Evolutionary conservation across 1,140 invertebrate species (phyloP).

Genomic region (Octopus sinensis): DNA sequence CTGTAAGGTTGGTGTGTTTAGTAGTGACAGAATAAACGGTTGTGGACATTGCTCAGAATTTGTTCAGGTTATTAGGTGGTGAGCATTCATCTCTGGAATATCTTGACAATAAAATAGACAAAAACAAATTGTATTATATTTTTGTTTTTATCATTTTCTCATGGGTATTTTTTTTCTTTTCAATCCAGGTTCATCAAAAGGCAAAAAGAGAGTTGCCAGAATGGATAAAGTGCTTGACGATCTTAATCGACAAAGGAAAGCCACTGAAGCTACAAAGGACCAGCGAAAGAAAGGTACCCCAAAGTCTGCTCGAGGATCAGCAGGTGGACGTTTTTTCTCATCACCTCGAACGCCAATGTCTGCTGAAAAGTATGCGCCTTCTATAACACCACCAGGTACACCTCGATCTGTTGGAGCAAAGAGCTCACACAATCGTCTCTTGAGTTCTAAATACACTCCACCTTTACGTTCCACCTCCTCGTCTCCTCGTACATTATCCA

Average conservation of each 20-base stretch:
- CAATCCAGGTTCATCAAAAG: background rate
- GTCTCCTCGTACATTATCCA: background rate
- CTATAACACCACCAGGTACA: background rate
- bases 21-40: no score
- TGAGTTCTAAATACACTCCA: background rate
- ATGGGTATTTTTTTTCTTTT: background rate
- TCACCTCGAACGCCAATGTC: slow-evolving; percentile 9
- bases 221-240: slow-evolving; percentile 11
- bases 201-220: background rate
- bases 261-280: background rate
- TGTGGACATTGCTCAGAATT: no score
- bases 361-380: slow-evolving; percentile 10
- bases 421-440: background rate
- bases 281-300: background rate
- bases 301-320: background rate
- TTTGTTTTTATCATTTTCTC: no score
- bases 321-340: background rate
- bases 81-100: no score
- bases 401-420: background rate
- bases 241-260: background rate
- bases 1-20: no score
- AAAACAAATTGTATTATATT: no score
- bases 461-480: background rate
- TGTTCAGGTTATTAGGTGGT: no score
- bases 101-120: no score